Evolutionary conservation across 2,113 vertebrate genomes (phyloP).

Genomic region (Dromas ardeola): DNA sequence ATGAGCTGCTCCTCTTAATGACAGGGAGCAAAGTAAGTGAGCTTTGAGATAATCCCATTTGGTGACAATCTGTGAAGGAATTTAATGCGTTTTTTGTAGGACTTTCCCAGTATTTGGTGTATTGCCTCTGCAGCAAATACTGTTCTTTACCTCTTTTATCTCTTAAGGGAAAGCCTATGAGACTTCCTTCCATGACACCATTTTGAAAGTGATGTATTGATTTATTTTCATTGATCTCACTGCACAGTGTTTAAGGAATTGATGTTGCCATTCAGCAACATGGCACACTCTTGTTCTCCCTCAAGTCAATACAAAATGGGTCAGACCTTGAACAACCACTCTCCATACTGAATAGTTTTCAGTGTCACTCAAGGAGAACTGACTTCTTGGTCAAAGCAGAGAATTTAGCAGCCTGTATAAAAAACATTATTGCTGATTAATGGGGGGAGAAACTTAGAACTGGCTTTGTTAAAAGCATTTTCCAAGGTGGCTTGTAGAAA

Average conservation of each 20-base stretch:
- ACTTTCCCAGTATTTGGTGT: neutral
- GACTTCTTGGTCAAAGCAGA: neutral
- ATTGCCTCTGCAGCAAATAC: neutral
- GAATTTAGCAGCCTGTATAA: neutral
- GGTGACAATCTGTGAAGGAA: neutral
- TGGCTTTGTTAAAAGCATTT: neutral
- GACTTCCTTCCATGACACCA: neutral
- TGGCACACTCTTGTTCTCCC: neutral
- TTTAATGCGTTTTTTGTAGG: neutral
- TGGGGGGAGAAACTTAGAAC: neutral
- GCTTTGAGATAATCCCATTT: slow-evolving; percentile 37
- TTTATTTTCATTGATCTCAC: slow-evolving; percentile 23
- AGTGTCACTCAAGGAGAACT: neutral
- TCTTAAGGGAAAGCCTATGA: neutral
- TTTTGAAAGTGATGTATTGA: slow-evolving; percentile 17
- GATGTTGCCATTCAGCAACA: neutral
- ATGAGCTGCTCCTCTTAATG: neutral
- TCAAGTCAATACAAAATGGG: neutral
- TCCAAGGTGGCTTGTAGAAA: neutral
- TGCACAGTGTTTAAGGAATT: slow-evolving; percentile 6
- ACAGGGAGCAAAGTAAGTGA: neutral
- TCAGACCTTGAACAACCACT: neutral
- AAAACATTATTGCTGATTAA: neutral
- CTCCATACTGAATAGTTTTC: neutral
- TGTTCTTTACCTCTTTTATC: neutral